Conservation (phyloP, 2,888 invertebrate species). For the Trichogramma evanescens region DNA sequence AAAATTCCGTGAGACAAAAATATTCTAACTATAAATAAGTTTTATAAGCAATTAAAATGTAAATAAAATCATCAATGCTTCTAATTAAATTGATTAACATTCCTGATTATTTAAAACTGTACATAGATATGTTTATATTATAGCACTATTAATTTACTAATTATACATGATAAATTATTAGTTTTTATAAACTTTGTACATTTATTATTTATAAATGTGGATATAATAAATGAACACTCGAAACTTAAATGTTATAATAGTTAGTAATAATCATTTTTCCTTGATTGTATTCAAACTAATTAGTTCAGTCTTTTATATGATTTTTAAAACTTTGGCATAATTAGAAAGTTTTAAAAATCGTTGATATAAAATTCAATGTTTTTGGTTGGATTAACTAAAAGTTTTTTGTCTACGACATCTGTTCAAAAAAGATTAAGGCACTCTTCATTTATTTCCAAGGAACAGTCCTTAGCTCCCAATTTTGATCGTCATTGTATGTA, state of each 20-base stretch:
- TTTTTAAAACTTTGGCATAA: not conserved
- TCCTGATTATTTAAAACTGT: too few species aligned
- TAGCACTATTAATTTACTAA: not conserved
- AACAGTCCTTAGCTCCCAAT: conserved; percentile 63
- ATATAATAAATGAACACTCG: too few species aligned
- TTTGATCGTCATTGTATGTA: conserved; percentile 54
- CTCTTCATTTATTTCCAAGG: conserved; percentile 52
- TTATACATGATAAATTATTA: conserved; percentile 12
- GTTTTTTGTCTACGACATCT: not conserved
- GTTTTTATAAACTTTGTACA: too few species aligned
- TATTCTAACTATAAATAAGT: too few species aligned
- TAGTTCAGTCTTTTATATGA: conserved; percentile 16
- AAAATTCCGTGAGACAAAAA: not conserved
- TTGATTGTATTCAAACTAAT: conserved; percentile 26
- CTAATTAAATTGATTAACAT: too few species aligned
- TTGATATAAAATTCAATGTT: not conserved
- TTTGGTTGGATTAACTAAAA: conserved; percentile 4
- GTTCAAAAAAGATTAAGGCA: not conserved
- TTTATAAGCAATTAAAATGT: too few species aligned
- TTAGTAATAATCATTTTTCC: conserved; percentile 5
- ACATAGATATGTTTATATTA: too few species aligned
- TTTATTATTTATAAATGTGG: too few species aligned
- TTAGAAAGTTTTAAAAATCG: too few species aligned
- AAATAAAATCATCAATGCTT: too few species aligned
- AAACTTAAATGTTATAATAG: too few species aligned